Conservation (phyloP, 1,140 invertebrate genomes). For the Ruditapes philippinarum region DNA sequence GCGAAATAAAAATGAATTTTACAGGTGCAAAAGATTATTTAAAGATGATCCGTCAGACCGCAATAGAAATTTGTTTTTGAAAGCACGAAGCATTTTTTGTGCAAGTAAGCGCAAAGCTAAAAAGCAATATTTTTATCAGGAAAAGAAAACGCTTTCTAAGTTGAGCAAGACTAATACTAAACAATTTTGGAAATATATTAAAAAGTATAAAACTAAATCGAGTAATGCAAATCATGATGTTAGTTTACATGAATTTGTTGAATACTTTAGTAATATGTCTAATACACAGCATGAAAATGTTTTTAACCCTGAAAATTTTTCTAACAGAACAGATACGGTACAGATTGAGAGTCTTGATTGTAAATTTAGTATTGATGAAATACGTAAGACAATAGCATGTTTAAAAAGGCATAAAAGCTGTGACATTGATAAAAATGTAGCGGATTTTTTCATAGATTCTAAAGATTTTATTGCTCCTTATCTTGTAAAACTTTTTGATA, state of each 20-base stretch:
- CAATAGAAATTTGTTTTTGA: neutral
- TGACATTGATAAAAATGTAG: neutral
- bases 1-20: neutral
- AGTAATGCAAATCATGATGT: neutral
- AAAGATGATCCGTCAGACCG: neutral
- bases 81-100: neutral
- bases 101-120: neutral
- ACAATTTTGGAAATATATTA: conserved; percentile 13
- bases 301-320: neutral
- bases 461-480: conserved; percentile 27
- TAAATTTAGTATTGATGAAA: neutral
- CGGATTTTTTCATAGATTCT: conserved; percentile 31
- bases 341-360: neutral
- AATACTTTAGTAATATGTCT: conserved; percentile 7
- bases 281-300: neutral
- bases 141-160: neutral
- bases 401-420: conserved; percentile 10
- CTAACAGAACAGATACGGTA: neutral
- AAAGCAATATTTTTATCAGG: neutral
- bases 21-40: neutral
- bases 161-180: conserved; percentile 12
- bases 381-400: neutral
- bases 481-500: conserved; percentile 19
- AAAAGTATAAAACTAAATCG: neutral
- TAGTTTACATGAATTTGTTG: neutral